Conservation (phyloP, 2,797 vertebrate species). For the Salmo trutta region DNA sequence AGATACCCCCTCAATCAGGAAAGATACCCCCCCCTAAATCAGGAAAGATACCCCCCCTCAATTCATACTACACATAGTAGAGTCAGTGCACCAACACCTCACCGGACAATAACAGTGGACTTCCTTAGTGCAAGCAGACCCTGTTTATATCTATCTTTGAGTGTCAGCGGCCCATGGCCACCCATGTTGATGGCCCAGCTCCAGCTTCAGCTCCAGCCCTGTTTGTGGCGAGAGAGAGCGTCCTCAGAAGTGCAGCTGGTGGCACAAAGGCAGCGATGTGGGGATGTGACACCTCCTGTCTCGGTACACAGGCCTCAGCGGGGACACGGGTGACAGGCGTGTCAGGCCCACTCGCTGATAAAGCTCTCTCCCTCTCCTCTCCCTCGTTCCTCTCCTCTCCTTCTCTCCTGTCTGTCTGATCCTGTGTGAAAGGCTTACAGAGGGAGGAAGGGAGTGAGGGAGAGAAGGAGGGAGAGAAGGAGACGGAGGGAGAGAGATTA, state of each 20-base stretch:
- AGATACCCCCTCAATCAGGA: not conserved
- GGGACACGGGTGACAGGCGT: slow-evolving; percentile 82
- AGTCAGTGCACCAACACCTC: not conserved
- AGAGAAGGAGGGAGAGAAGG: not conserved
- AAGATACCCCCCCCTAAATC: not conserved
- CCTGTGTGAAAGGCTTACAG: slow-evolving; percentile 76
- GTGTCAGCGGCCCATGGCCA: not conserved
- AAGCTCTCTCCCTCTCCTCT: slow-evolving; percentile 54
- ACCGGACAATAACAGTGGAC: not conserved
- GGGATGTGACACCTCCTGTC: slow-evolving; percentile 94
- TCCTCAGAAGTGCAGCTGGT: slow-evolving; percentile 70
- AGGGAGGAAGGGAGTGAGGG: slow-evolving; percentile 1
- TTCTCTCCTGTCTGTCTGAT: slow-evolving; percentile 47
- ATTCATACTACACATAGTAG: not conserved
- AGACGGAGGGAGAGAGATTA: slow-evolving; percentile 68
- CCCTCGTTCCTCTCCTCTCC: not conserved
- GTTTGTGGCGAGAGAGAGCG: slow-evolving; percentile 65
- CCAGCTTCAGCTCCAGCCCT: slow-evolving; percentile 32
- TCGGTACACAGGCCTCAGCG: slow-evolving; percentile 51
- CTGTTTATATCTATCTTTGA: not conserved
- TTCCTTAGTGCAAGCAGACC: not conserved
- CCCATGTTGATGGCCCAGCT: not conserved
- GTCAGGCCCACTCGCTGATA: slow-evolving; percentile 85
- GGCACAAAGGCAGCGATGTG: slow-evolving; percentile 80
- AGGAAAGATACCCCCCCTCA: not conserved